These are phyloP conservation scores for Oryzias sinensis DNA, from an alignment of 2,797 vertebrate genomes.

Conservation along the genomic window DNA sequence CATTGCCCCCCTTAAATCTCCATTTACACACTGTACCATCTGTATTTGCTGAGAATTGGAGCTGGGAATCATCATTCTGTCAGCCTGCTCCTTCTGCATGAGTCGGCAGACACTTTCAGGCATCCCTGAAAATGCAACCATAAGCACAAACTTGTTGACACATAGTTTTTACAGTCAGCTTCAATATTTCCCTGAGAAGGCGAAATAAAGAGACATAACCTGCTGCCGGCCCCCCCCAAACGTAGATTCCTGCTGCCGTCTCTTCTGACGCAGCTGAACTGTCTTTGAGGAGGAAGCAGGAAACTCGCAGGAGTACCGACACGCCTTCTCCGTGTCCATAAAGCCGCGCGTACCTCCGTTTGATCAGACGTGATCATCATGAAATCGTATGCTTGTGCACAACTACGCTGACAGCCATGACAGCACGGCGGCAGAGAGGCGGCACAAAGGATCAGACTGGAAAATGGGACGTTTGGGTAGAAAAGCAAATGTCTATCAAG, in stretches of 20 bases:
- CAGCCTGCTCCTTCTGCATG: constrained; percentile 66
- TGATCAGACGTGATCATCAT: too few relatives aligned
- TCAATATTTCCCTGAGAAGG: constrained; percentile 39
- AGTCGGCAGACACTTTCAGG: constrained; percentile 61
- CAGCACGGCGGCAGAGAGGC: too few relatives aligned
- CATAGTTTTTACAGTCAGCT: constrained; percentile 49
- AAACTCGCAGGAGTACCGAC: too few relatives aligned
- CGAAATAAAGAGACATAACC: constrained; percentile 46
- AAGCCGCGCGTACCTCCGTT: too few relatives aligned
- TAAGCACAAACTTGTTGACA: constrained; percentile 68
- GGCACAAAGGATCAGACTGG: too few relatives aligned
- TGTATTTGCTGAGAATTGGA: constrained; percentile 65
- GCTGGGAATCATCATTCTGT: constrained; percentile 67
- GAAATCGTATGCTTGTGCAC: too few relatives aligned
- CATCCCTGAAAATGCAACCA: constrained; percentile 50
- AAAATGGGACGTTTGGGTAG: too few relatives aligned
- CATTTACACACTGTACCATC: constrained; percentile 66
- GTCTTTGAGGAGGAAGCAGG: too few relatives aligned
- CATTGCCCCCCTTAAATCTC: constrained; percentile 57
- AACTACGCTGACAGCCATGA: too few relatives aligned
- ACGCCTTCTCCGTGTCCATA: too few relatives aligned
- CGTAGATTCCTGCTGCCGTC: constrained; percentile 1
- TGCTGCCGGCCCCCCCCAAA: constrained; percentile 5
- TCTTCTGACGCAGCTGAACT: neutral
- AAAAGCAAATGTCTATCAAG: too few relatives aligned